phyloP scores from a whole-genome alignment of 2,797 vertebrate genomes.

The Anolis apletophallus region DNA sequence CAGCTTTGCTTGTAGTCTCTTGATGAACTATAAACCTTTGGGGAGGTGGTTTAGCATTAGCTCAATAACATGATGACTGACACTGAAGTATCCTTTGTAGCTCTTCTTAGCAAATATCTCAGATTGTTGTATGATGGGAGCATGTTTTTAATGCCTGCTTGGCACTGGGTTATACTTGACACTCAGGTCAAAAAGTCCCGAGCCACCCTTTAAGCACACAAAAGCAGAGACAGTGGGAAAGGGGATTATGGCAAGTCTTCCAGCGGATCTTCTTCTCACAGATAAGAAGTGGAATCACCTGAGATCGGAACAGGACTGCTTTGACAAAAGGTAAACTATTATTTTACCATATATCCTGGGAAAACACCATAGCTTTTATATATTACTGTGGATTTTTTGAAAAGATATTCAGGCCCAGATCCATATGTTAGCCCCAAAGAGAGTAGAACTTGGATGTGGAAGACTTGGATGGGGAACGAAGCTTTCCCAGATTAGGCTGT shows the following conservation, averaged over 20 bases:
- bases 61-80: too few relatives aligned
- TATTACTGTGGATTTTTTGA: background rate
- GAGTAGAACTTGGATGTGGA: too few relatives aligned
- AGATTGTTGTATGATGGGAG: background rate
- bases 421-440: too few relatives aligned
- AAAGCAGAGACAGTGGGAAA: background rate
- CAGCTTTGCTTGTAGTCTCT: too few relatives aligned
- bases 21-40: too few relatives aligned
- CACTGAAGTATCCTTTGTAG: background rate
- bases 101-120: background rate
- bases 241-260: background rate
- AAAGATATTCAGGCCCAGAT: background rate
- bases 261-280: background rate
- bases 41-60: too few relatives aligned
- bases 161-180: background rate
- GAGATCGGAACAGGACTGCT: background rate
- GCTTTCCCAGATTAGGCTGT: too few relatives aligned
- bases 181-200: background rate
- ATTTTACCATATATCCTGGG: too few relatives aligned
- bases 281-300: background rate
- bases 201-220: constrained; percentile 8
- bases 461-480: too few relatives aligned
- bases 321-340: background rate
- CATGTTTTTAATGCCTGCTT: background rate
- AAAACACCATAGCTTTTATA: background rate